Evolutionary conservation across 1,140 invertebrate genomes (phyloP).

Genomic region (Bombus confusus): DNA sequence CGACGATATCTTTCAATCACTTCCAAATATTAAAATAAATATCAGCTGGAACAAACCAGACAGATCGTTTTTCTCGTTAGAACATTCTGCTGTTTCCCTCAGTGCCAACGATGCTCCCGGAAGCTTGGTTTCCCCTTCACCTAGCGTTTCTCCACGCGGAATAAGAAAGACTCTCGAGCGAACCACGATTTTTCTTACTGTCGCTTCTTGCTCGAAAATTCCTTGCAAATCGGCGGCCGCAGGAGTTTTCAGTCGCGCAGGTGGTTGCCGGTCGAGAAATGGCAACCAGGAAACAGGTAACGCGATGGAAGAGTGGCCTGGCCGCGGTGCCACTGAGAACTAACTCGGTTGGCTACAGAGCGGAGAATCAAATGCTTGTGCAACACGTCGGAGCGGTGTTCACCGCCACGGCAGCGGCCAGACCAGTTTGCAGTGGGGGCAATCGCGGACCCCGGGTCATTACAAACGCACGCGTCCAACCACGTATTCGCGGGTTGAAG

Average conservation of each 20-base stretch:
- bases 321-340: constrained; percentile 67
- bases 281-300: constrained; percentile 7
- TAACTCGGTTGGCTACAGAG: constrained; percentile 56
- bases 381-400: constrained; percentile 52
- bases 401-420: constrained; percentile 10
- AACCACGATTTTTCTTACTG: not conserved
- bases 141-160: not conserved
- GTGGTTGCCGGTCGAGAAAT: not conserved
- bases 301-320: constrained; percentile 31
- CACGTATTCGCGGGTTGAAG: not conserved
- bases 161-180: not conserved
- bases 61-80: not conserved
- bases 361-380: constrained; percentile 69
- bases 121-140: not conserved
- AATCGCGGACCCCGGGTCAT: not conserved
- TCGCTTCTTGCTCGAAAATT: not conserved
- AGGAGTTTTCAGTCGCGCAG: not conserved
- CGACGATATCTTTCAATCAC: not conserved
- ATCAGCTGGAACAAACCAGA: not conserved
- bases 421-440: constrained; percentile 33
- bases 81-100: not conserved
- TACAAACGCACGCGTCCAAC: not conserved
- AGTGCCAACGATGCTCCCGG: not conserved
- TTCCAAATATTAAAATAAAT: not conserved
- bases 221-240: not conserved